A percentile compares a stretch with the other conserved stretches of the same genome.
Evolutionary conservation across 2,888 invertebrate species (phyloP).

Genomic region (Drosophila aldrichi): DNA sequence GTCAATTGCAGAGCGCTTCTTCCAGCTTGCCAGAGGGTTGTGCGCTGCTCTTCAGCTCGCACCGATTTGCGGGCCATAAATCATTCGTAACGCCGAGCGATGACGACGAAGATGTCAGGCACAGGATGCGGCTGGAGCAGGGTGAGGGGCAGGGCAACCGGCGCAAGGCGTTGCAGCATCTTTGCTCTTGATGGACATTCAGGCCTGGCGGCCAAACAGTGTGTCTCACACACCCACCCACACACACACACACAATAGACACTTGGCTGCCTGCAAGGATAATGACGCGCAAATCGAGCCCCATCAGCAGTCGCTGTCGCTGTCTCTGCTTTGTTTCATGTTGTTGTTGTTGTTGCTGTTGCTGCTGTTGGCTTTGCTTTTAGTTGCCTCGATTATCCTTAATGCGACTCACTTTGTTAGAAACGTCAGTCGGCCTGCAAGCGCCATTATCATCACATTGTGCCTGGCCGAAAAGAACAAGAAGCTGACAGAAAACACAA

Average conservation of each 20-base stretch:
- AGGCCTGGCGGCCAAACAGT: constrained; percentile 59
- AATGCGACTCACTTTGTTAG: constrained; percentile 81
- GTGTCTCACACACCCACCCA: constrained; percentile 3
- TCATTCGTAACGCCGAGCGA: constrained; percentile 66
- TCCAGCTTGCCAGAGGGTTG: constrained; percentile 35
- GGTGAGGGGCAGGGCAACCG: background rate
- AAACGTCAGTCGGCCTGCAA: constrained; percentile 79
- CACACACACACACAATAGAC: constrained; percentile 15
- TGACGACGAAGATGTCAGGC: constrained; percentile 74
- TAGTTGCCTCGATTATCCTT: constrained; percentile 81
- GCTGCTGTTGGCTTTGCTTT: constrained; percentile 60
- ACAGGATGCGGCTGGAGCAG: constrained; percentile 59
- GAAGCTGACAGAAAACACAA: constrained; percentile 5
- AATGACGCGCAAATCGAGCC: constrained; percentile 79
- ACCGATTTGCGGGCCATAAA: constrained; percentile 56
- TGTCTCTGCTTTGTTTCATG: constrained; percentile 74
- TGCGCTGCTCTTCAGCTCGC: constrained; percentile 53
- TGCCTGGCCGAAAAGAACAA: constrained; percentile 29
- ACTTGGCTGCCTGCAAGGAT: constrained; percentile 55
- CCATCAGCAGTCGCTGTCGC: constrained; percentile 57
- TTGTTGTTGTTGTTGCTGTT: constrained; percentile 41
- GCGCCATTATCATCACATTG: constrained; percentile 77
- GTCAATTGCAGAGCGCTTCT: constrained; percentile 71
- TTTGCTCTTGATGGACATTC: constrained; percentile 69
- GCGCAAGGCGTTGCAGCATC: constrained; percentile 62